A percentile compares a stretch with the other conserved stretches of the same genome.
Evolutionary conservation across 1,140 invertebrate genomes (phyloP).

Genomic region (Carcinoscorpius rotundicauda): DNA sequence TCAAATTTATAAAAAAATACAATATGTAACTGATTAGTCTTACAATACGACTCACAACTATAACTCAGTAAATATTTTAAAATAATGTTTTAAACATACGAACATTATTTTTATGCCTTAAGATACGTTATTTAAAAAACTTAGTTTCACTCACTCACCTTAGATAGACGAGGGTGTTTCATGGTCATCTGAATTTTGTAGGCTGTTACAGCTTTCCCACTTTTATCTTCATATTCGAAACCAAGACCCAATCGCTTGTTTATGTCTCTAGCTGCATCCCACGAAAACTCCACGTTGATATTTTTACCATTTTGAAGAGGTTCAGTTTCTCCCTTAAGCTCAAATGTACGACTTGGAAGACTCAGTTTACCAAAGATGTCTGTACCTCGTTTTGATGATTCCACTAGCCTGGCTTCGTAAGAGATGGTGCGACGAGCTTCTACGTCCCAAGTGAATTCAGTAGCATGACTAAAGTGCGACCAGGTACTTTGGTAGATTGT

Average conservation of each 20-base stretch:
- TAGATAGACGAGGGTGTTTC: slow-evolving; percentile 20
- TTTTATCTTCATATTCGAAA: slow-evolving; percentile 8
- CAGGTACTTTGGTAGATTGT: slow-evolving; percentile 5
- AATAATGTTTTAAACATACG: too few species aligned
- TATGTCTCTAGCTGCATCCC: slow-evolving; percentile 25
- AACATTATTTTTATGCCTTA: too few species aligned
- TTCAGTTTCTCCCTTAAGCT: slow-evolving; percentile 15
- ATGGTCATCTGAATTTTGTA: slow-evolving; percentile 11
- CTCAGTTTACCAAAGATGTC: slow-evolving; percentile 18
- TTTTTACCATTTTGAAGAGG: neutral
- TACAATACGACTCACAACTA: too few species aligned
- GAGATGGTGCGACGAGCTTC: slow-evolving; percentile 8
- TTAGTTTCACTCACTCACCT: slow-evolving; percentile 5
- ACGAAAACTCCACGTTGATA: slow-evolving; percentile 22
- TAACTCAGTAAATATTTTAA: too few species aligned
- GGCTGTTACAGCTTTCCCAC: slow-evolving; percentile 3
- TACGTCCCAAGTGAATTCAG: slow-evolving; percentile 13
- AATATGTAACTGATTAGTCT: too few species aligned
- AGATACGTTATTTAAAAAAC: too few species aligned
- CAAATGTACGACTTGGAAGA: slow-evolving; percentile 26
- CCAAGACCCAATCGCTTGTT: slow-evolving; percentile 21
- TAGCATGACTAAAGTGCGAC: slow-evolving; percentile 11
- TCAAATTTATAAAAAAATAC: too few species aligned
- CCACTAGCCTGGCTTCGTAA: slow-evolving; percentile 15
- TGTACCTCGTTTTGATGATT: slow-evolving; percentile 8